Percentiles rank a stretch among this genome's conserved stretches.
phyloP scores from a whole-genome alignment of 2,888 invertebrate genomes.

The Spodoptera exigua region DNA sequence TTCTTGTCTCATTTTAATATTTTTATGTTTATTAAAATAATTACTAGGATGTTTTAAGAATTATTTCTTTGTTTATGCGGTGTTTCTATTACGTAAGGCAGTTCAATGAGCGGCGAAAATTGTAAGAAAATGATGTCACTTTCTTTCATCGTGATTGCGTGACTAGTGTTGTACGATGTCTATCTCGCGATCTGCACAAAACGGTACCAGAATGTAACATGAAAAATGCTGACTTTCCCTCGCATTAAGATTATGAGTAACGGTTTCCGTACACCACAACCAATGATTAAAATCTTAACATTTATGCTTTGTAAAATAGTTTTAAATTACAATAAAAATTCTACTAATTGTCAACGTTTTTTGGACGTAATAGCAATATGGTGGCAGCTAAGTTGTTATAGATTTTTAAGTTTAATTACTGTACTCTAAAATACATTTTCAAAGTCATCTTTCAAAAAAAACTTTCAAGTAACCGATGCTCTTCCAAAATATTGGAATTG shows the following conservation, averaged over 20 bases:
- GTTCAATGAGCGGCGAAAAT: constrained; percentile 25
- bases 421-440: no score
- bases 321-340: background rate
- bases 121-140: constrained; percentile 40
- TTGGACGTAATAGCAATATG: no score
- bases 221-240: constrained; percentile 47
- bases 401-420: no score
- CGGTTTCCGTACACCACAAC: constrained; percentile 17
- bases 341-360: no score
- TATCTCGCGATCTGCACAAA: constrained; percentile 20
- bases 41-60: constrained; percentile 1
- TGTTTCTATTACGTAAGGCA: constrained; percentile 28
- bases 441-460: no score
- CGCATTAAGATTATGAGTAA: constrained; percentile 24
- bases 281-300: constrained; percentile 27
- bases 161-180: constrained; percentile 16
- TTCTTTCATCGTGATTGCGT: constrained; percentile 41
- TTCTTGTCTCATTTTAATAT: constrained; percentile 8
- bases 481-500: no score
- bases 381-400: no score
- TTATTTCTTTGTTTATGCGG: constrained; percentile 27
- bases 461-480: no score
- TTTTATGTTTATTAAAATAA: background rate
- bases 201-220: constrained; percentile 29
- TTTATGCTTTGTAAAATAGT: constrained; percentile 12